Evolutionary conservation across 2,797 vertebrate species (phyloP), one percentile per base, ranked within the genome.

Genomic region (Helostoma temminkii): DNA sequence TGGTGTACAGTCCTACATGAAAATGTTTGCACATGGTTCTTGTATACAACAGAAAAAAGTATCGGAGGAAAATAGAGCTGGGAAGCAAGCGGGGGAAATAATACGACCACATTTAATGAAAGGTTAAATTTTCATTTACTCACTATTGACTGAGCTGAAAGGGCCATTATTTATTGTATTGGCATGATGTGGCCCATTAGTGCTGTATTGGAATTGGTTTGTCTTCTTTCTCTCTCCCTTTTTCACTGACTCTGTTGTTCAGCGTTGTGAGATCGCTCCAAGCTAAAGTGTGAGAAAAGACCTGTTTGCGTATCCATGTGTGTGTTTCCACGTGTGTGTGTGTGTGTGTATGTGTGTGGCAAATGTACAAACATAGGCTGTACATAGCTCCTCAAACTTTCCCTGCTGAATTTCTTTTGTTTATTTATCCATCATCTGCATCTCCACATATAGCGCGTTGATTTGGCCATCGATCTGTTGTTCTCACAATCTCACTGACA

Each of bases 151-250:
- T 93, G 91, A 93, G 92, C 89, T 92, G 93, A 93, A 93, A 92
- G 93, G 92, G 90, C 90, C 93, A 94, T 95, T 94, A 93, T 94
- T 94, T 94, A 94, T 93, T 94, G 92, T 94, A 94, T 94, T 94
- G 94, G 93, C 94, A 94, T 90, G 94, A 94, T 95, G 93, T 94
- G 94, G 93, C 90, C 94, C 94, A 94, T 95, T 95, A 94, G 94
- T 93, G 94, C 88, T 93, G 92, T 93, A 94, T 93, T 94, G 93
- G 94, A 94, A 95, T 93, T 94, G 93, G 87, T 92, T 91, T 92
- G 90, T 88, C 83, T 92, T 90, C 89, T 84, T 80, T 88, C 84
- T 79, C 86, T 55, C 71, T 66, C 67, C 63, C 83, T 68, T 85
- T 67, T 70, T 89, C 81, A 82, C 81, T 75, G 74, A 75, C 82